Evolutionary conservation across 1,140 invertebrate genomes (phyloP).

Genomic region (Drosophila subpulchrella): DNA sequence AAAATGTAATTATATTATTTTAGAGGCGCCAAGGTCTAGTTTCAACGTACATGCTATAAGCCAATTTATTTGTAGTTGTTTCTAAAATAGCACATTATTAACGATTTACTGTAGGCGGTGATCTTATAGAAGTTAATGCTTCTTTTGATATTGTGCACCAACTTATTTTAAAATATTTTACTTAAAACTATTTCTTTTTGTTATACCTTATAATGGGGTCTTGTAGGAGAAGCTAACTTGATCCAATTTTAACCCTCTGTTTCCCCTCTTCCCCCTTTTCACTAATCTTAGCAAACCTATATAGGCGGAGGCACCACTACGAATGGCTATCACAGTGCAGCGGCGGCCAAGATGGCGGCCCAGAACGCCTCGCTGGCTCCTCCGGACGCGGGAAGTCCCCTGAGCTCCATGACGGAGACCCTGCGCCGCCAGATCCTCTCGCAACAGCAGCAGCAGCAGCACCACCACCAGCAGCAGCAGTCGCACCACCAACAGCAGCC

Average conservation of each 20-base stretch:
- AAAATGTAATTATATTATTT: conserved; percentile 33
- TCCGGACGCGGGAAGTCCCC: conserved; percentile 65
- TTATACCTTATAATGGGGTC: too few species aligned
- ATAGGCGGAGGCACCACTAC: conserved; percentile 64
- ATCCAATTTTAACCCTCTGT: background rate
- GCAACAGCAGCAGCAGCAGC: conserved; percentile 74
- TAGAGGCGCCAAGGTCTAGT: conserved; percentile 17
- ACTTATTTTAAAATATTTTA: background rate
- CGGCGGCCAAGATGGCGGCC: conserved; percentile 68
- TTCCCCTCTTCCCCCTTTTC: background rate
- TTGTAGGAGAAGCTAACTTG: too few species aligned
- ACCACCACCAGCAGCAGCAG: conserved; percentile 64
- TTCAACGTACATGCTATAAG: conserved; percentile 1
- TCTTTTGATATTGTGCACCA: background rate
- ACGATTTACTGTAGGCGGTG: background rate
- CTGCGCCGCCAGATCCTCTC: conserved; percentile 78
- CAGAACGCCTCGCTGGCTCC: conserved; percentile 69
- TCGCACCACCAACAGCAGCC: conserved; percentile 73
- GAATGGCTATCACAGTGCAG: conserved; percentile 78
- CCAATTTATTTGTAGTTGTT: background rate
- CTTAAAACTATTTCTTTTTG: too few species aligned
- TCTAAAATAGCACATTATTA: background rate
- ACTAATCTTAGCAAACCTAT: conserved; percentile 30
- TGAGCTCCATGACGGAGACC: conserved; percentile 79
- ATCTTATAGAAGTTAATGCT: background rate